phyloP scores from a whole-genome alignment of 2,888 invertebrate species.

The Cosmorhoe ocellata region DNA sequence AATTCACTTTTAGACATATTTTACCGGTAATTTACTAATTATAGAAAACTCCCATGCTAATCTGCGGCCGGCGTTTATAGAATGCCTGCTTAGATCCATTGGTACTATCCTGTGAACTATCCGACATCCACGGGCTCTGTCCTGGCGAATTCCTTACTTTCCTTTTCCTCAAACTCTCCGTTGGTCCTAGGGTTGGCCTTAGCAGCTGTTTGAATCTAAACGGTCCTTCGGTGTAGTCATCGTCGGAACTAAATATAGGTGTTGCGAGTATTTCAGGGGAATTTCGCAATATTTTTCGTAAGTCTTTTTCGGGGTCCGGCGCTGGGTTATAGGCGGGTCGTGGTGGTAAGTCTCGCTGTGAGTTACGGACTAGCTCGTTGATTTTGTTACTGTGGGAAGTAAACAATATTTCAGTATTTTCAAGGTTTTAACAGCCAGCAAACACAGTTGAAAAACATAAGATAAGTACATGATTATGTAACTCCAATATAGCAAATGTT shows the following conservation, averaged over 20 bases:
- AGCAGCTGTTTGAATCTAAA: slow-evolving; percentile 86
- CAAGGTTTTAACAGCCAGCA: background rate
- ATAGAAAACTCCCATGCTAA: slow-evolving; percentile 76
- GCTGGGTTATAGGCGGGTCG: slow-evolving; percentile 59
- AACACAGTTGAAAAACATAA: too few species aligned
- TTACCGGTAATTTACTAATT: too few species aligned
- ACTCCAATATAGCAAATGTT: too few species aligned
- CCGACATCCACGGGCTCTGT: slow-evolving; percentile 76
- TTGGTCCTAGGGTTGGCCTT: slow-evolving; percentile 85
- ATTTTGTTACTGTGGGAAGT: slow-evolving; percentile 72
- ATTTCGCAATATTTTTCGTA: slow-evolving; percentile 74
- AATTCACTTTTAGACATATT: too few species aligned
- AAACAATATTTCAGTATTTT: background rate
- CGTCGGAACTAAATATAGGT: slow-evolving; percentile 71
- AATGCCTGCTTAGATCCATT: slow-evolving; percentile 62
- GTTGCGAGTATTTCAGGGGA: slow-evolving; percentile 76
- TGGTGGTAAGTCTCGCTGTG: slow-evolving; percentile 54
- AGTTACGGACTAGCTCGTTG: slow-evolving; percentile 70
- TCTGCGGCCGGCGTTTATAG: slow-evolving; percentile 73
- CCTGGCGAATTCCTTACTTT: slow-evolving; percentile 77
- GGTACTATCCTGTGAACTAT: slow-evolving; percentile 74
- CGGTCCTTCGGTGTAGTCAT: slow-evolving; percentile 84
- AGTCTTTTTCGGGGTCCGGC: slow-evolving; percentile 71
- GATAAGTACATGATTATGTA: too few species aligned
- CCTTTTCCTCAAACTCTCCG: slow-evolving; percentile 85